Evolutionary conservation across 2,888 invertebrate genomes (phyloP), one percentile per base, ranked within the genome.

Genomic region (Nemoura dubitans): DNA sequence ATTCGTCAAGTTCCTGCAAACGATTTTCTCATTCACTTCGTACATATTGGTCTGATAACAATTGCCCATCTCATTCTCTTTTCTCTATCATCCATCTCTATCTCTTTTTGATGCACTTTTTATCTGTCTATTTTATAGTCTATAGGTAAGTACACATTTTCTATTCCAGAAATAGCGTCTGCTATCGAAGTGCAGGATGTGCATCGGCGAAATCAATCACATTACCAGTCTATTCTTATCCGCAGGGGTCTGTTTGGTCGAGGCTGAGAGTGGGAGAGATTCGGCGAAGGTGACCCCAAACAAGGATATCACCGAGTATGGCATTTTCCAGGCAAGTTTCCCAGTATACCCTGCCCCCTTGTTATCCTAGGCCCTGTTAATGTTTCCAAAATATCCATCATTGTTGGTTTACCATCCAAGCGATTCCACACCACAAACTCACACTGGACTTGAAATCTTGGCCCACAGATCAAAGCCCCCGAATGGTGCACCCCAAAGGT

Each of bases 401-500:
- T 26, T 78, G 27, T 26, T 78, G 7, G 29, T 78, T 28, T 26
- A 78, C 26, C 2, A 78, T 78, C 7, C 78, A 25, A 14, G 29
- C 25, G 78, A 28, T 26, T 78, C 29, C 27, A 28, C 29, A 26
- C 78, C 78, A 14, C 3, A 1, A n/a, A 78, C n/a, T 78, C 14
- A 28, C 10, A 26, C 29, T 10, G 27, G 78, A 91, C 76, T 92
- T 93, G 59, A 59, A 7, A 59, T 59, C 59, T 59, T 59, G 6
- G 59, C 14, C 21, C 59, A 82, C 94, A 96, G 94, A 95, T 96
- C 88, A 95, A 93, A 90, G 95, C 94, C 90, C 94, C 93, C 89
- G 94, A 95, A 80, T 96, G 95, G 94, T 96, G 96, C 90, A 93
- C 93, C 88, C 94, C 94, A 88, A 94, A 94, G 14, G 92, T 93